Evolutionary conservation across 2,113 vertebrate species (phyloP).

Genomic region (Mastomys coucha): DNA sequence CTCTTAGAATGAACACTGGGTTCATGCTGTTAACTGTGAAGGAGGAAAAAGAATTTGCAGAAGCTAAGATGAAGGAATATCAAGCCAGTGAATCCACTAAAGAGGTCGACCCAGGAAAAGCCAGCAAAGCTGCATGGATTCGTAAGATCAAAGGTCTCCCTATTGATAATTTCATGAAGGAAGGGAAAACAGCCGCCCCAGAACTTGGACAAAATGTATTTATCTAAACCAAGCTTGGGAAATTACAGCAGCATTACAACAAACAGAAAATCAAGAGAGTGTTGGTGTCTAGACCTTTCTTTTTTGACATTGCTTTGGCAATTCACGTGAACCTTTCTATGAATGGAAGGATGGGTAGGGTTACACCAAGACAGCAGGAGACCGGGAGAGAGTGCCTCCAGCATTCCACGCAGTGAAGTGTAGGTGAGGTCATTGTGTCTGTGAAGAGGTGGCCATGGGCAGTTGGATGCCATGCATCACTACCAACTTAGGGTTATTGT

Average conservation of each 20-base stretch:
- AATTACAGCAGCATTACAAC: constrained; percentile 20
- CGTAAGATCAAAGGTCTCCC: constrained; percentile 85
- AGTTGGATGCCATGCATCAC: background rate
- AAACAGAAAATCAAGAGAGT: constrained; percentile 37
- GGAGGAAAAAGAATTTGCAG: constrained; percentile 76
- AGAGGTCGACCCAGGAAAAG: constrained; percentile 55
- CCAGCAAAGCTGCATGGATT: constrained; percentile 81
- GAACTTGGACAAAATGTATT: constrained; percentile 85
- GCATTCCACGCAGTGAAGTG: background rate
- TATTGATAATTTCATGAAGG: constrained; percentile 79
- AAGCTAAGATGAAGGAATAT: constrained; percentile 65
- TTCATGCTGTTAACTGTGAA: constrained; percentile 86
- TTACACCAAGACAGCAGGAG: constrained; percentile 4
- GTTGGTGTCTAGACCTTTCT: background rate
- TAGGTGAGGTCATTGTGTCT: background rate
- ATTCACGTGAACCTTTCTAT: background rate
- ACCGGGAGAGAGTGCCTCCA: background rate
- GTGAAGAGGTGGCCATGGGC: background rate
- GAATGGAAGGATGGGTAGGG: background rate
- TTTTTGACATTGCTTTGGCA: background rate
- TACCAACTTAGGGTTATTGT: background rate
- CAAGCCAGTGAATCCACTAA: constrained; percentile 58
- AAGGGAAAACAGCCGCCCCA: constrained; percentile 83
- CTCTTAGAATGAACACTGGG: constrained; percentile 66
- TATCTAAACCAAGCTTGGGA: constrained; percentile 81